Conservation (phyloP, 2,888 invertebrate species). For the Electrophaes corylata region DNA sequence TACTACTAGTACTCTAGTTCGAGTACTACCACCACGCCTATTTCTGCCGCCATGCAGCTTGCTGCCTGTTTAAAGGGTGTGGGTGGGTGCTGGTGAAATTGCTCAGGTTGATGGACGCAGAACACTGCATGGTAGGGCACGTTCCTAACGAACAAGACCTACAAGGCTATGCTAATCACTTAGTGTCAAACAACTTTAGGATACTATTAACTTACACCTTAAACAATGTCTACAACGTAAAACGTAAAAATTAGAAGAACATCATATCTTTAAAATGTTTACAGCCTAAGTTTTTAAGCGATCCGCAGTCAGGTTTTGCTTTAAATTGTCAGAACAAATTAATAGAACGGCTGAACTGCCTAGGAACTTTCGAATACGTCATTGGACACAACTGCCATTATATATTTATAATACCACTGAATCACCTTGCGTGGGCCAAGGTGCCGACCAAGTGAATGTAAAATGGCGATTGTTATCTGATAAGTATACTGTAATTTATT, state of each 20-base stretch:
- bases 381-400: slow-evolving; percentile 64
- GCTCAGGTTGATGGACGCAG: too few species aligned
- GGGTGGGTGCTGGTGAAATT: too few species aligned
- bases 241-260: not conserved
- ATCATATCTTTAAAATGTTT: not conserved
- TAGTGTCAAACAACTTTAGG: too few species aligned
- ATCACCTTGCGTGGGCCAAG: slow-evolving; percentile 81
- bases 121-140: too few species aligned
- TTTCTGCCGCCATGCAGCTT: too few species aligned
- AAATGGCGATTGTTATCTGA: slow-evolving; percentile 61
- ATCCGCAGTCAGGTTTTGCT: slow-evolving; percentile 18
- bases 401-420: slow-evolving; percentile 75
- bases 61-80: too few species aligned
- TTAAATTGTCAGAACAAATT: slow-evolving; percentile 44
- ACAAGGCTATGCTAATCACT: too few species aligned
- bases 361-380: slow-evolving; percentile 74
- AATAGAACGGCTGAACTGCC: slow-evolving; percentile 58
- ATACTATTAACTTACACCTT: too few species aligned
- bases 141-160: too few species aligned
- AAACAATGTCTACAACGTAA: too few species aligned
- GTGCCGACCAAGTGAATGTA: slow-evolving; percentile 76
- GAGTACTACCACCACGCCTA: too few species aligned
- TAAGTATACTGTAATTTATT: slow-evolving; percentile 45
- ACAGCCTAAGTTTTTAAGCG: not conserved
- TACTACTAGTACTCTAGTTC: too few species aligned